A percentile compares a stretch with the other conserved stretches of the same genome.
phyloP scores from a whole-genome alignment of 2,113 vertebrate genomes.

The Dipodomys merriami region DNA sequence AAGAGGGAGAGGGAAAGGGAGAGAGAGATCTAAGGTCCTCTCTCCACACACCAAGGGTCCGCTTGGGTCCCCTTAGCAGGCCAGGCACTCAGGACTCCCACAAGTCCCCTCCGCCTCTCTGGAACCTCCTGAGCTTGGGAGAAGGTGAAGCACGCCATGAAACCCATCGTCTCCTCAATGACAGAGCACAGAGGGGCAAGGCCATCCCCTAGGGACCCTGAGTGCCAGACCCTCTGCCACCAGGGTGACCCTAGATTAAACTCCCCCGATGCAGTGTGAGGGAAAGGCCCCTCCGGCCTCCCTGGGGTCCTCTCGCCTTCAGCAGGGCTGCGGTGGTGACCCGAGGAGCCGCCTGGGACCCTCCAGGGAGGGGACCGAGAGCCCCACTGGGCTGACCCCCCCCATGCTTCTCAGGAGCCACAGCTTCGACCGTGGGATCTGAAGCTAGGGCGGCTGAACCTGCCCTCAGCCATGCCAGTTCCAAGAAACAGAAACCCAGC shows the following conservation, averaged over 20 bases:
- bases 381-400: neutral
- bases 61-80: accelerated
- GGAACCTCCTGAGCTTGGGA: neutral
- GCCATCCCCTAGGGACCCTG: accelerated
- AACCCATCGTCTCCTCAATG: neutral
- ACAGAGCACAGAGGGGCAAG: neutral
- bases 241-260: neutral
- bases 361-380: neutral
- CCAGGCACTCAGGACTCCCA: neutral
- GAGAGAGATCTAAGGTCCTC: neutral
- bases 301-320: neutral
- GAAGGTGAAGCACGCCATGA: accelerated
- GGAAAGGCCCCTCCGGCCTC: neutral
- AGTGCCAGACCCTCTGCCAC: too few relatives aligned
- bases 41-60: neutral
- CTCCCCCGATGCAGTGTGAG: neutral
- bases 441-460: neutral
- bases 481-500: slow-evolving; percentile 43
- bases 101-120: neutral
- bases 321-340: neutral
- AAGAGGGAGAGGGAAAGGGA: too few relatives aligned
- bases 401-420: neutral
- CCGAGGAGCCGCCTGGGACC: neutral
- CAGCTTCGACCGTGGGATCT: neutral
- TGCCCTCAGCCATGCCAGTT: neutral